These are phyloP conservation scores for Erebia ligea DNA, from an alignment of 2,888 invertebrate genomes.

Conservation along the genomic window DNA sequence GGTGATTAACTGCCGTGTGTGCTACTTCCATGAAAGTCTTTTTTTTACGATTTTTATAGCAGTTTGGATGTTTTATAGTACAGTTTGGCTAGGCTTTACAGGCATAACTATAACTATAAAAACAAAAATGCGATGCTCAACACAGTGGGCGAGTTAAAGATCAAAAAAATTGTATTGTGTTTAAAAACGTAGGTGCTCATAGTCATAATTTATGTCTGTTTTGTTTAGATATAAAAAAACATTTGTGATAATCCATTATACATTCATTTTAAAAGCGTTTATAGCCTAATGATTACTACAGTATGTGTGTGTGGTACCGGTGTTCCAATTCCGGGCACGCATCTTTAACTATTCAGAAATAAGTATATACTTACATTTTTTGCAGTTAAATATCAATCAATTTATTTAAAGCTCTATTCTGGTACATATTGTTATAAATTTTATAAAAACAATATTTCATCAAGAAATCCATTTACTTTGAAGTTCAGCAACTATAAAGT, in stretches of 20 bases:
- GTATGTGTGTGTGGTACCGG: too few species aligned
- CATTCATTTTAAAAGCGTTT: too few species aligned
- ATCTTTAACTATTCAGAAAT: too few species aligned
- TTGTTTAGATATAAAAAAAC: not conserved
- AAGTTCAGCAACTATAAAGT: too few species aligned
- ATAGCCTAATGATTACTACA: too few species aligned
- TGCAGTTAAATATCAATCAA: too few species aligned
- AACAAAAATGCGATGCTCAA: not conserved
- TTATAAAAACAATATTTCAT: too few species aligned
- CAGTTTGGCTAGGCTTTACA: conserved; percentile 11
- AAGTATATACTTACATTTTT: too few species aligned
- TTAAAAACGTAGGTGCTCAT: not conserved
- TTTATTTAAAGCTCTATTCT: too few species aligned
- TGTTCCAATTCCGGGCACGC: too few species aligned
- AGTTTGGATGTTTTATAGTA: conserved; percentile 17
- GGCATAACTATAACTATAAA: not conserved
- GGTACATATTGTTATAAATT: too few species aligned
- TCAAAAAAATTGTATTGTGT: not conserved
- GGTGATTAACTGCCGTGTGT: conserved; percentile 58
- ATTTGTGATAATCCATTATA: not conserved
- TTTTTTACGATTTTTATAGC: conserved; percentile 14
- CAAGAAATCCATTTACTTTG: too few species aligned
- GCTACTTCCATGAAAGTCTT: conserved; percentile 24
- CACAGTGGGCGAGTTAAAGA: not conserved
- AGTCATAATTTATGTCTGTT: not conserved